Base-by-base conservation (phyloP, 1,140 invertebrate genomes). In the Drosophila santomea region DNA sequence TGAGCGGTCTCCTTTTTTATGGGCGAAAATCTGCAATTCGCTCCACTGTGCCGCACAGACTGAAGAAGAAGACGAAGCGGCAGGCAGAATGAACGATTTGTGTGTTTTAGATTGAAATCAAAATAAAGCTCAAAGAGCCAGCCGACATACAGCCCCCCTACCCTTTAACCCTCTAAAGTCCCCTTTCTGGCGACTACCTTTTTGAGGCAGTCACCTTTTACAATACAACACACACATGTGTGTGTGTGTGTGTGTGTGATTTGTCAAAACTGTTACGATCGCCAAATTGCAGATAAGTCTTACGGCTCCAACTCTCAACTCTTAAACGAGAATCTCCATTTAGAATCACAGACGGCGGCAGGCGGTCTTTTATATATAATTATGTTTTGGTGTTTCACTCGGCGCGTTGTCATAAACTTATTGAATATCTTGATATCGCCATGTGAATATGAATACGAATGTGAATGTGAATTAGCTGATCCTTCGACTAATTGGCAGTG, bases 61-160 rank as follows among this genome's bases (percentile, higher is more conserved):
- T 17, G 17, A 17, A 20, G 20, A 20, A 20, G 20, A 20, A 20
- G 20, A 20, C 20, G 43, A 36, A 50, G 48, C 74, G 61, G 59
- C 47, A 55, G 47, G 66, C 78, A 80, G 81, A 82, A 90, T 90
- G 86, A 90, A 90, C 86, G 86, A 90, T 90, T 90, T 90, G 86
- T 90, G 86, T 86, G 82, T 90, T 90, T 90, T 83, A 90, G 86
- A 90, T 90, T 86, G 88, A 90, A 90, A 90, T 90, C 86, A 86
- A 80, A 88, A 74, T 89, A 89, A 88, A 88, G 79, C 84, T 88
- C 84, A 88, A 88, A 88, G 48, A 35, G 78, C 60, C 59, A 4
- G 57, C 83, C 79, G 84, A 66, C 66, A 48, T 43, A 66, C 71
- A 48, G 38, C 6, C n/a, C 43, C n/a, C 43, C 59, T 17, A 17